Evolutionary conservation across 2,888 invertebrate genomes (phyloP).

Genomic region (Thera obeliscata): DNA sequence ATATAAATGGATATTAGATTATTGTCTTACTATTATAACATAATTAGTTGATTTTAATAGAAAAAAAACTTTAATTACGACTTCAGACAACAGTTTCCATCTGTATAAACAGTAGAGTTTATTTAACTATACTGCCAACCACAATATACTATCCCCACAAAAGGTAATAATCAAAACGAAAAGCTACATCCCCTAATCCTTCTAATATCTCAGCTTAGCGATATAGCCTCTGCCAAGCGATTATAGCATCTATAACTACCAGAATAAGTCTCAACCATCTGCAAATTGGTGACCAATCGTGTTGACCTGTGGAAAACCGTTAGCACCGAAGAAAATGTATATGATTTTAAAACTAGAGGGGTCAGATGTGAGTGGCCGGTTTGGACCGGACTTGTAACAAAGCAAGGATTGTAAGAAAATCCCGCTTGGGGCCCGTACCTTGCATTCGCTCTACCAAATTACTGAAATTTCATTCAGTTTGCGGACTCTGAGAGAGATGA

Average conservation of each 20-base stretch:
- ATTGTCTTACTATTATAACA: no score
- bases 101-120: constrained; percentile 14
- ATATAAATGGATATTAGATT: no score
- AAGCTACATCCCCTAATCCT: constrained; percentile 67
- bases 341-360: constrained; percentile 27
- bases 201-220: constrained; percentile 63
- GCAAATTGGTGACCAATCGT: constrained; percentile 57
- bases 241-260: constrained; percentile 53
- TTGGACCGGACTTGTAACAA: constrained; percentile 59
- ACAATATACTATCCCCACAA: constrained; percentile 30
- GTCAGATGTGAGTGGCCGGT: constrained; percentile 36
- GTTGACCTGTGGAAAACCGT: constrained; percentile 52
- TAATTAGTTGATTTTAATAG: no score
- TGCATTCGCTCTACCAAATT: constrained; percentile 83
- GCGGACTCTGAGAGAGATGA: constrained; percentile 66
- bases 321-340: constrained; percentile 28
- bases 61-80: background rate
- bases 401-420: constrained; percentile 81
- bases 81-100: background rate
- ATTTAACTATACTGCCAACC: constrained; percentile 10
- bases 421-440: constrained; percentile 76
- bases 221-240: constrained; percentile 48
- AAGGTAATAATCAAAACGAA: constrained; percentile 59
- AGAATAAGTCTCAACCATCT: constrained; percentile 49
- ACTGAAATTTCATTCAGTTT: constrained; percentile 83